Conservation (phyloP, 2,888 invertebrate genomes). For the Caenorhabditis japonica region DNA sequence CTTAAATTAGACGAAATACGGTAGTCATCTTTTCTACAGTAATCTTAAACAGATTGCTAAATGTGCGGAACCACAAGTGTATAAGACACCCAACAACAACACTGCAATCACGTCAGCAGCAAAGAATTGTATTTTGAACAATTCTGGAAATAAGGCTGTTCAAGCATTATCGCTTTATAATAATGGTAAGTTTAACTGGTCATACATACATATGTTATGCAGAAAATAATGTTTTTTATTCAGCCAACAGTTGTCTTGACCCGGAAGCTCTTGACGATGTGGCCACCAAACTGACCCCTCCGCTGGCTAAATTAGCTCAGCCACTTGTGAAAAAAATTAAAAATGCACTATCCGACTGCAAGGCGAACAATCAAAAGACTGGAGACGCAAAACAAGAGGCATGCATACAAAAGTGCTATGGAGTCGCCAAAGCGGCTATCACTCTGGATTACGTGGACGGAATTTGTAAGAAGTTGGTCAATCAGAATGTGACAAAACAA, state of each 20-base stretch:
- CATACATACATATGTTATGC: too few relatives aligned
- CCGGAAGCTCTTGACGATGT: conserved; percentile 26
- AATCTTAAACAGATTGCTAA: conserved; percentile 9
- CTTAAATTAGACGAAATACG: too few relatives aligned
- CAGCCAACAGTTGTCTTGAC: conserved; percentile 28
- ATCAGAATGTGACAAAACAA: conserved; percentile 32
- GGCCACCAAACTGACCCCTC: conserved; percentile 11
- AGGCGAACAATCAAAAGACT: conserved; percentile 17
- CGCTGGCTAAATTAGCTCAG: background rate
- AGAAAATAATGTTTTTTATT: too few relatives aligned
- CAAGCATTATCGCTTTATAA: conserved; percentile 30
- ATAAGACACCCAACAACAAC: conserved; percentile 27
- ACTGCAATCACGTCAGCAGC: conserved; percentile 3
- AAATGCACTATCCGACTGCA: conserved; percentile 18
- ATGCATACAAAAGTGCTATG: conserved; percentile 34
- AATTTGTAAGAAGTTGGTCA: conserved; percentile 33
- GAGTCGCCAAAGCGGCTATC: conserved; percentile 34
- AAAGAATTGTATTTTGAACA: conserved; percentile 31
- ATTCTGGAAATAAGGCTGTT: conserved; percentile 40
- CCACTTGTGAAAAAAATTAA: conserved; percentile 20
- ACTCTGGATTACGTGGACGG: conserved; percentile 26
- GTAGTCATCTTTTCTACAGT: too few relatives aligned
- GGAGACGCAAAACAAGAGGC: conserved; percentile 32
- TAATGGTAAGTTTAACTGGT: conserved; percentile 30
- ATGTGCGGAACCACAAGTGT: conserved; percentile 19